phyloP scores from a whole-genome alignment of 2,888 invertebrate species.

The Ochropleura plecta region DNA sequence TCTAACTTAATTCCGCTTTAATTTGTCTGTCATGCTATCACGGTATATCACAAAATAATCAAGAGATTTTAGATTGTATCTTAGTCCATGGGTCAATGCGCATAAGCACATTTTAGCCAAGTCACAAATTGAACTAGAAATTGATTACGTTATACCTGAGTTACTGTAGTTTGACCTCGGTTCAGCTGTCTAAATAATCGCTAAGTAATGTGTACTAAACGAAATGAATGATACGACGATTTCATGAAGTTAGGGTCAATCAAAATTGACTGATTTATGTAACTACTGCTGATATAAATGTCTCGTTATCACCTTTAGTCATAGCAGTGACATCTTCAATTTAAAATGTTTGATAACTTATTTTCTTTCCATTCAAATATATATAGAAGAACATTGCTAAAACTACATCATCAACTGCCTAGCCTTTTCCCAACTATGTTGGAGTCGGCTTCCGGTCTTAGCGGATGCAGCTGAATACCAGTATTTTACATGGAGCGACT shows the following conservation, averaged over 20 bases:
- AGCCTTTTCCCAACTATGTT: too few relatives aligned
- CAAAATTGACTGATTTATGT: conserved; percentile 4
- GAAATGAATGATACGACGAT: conserved; percentile 4
- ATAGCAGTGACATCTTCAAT: background rate
- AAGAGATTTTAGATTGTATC: conserved; percentile 18
- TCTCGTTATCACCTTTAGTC: background rate
- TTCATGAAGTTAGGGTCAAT: background rate
- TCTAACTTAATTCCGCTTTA: conserved; percentile 28
- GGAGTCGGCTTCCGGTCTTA: too few relatives aligned
- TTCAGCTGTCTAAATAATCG: conserved; percentile 19
- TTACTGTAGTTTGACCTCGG: conserved; percentile 29
- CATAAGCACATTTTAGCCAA: conserved; percentile 12
- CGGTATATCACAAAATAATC: conserved; percentile 24
- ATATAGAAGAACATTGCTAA: too few relatives aligned
- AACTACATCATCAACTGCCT: too few relatives aligned
- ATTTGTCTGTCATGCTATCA: conserved; percentile 39
- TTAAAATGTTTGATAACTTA: background rate
- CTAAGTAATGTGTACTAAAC: conserved; percentile 13
- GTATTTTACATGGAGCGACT: too few relatives aligned
- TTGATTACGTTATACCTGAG: conserved; percentile 14
- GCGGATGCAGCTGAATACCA: too few relatives aligned
- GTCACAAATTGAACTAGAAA: conserved; percentile 24
- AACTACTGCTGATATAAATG: background rate
- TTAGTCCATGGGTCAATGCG: conserved; percentile 11
- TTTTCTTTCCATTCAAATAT: too few relatives aligned